Evolutionary conservation across 2,797 vertebrate genomes (phyloP).

Genomic region (Acanthurus tractus): DNA sequence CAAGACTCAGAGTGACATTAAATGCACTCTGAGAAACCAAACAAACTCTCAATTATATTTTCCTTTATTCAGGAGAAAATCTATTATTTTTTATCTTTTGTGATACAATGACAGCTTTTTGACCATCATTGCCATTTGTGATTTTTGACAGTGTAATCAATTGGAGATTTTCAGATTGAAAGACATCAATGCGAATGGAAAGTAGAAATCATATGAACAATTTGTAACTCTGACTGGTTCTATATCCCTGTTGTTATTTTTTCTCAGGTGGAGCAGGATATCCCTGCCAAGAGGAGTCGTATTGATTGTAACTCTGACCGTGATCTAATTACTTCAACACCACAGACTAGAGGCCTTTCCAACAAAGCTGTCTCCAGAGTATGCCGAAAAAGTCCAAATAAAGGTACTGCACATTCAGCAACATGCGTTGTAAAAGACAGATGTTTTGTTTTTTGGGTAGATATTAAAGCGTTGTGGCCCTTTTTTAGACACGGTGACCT

Average conservation of each 20-base stretch:
- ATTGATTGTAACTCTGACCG: slow-evolving; percentile 93
- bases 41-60: neutral
- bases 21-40: neutral
- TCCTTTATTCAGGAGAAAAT: neutral
- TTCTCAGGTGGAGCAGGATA: slow-evolving; percentile 95
- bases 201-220: neutral
- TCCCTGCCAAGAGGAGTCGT: slow-evolving; percentile 94
- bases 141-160: neutral
- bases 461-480: neutral
- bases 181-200: neutral
- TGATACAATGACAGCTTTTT: neutral
- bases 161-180: neutral
- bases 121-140: neutral
- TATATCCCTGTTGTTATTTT: slow-evolving; percentile 15
- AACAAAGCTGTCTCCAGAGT: slow-evolving; percentile 91
- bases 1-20: neutral
- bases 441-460: neutral
- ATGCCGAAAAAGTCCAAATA: slow-evolving; percentile 93
- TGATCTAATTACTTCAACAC: slow-evolving; percentile 94
- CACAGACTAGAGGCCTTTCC: slow-evolving; percentile 91
- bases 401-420: slow-evolving; percentile 85
- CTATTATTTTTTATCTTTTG: neutral
- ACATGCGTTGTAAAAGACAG: neutral
- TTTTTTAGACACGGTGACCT: slow-evolving; percentile 88
- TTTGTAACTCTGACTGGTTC: neutral